phyloP scores from a whole-genome alignment of 1,140 invertebrate genomes.

The Aphelenchoides avenae region DNA sequence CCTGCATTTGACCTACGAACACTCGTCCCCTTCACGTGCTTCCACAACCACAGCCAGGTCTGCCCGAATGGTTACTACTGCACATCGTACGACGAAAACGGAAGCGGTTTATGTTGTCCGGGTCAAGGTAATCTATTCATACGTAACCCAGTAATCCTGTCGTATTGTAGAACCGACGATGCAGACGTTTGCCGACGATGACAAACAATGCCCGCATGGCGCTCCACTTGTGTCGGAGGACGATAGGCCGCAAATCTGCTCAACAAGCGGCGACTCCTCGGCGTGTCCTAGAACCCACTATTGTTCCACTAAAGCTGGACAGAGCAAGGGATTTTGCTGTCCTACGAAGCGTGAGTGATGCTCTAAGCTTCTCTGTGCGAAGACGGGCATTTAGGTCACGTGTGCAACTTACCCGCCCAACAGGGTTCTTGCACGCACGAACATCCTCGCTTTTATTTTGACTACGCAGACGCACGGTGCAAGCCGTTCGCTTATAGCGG shows the following conservation, averaged over 20 bases:
- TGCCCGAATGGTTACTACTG: constrained; percentile 43
- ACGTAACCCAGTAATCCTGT: neutral
- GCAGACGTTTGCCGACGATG: constrained; percentile 1
- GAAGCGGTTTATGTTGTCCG: constrained; percentile 43
- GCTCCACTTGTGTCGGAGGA: constrained; percentile 14
- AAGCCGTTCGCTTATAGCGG: constrained; percentile 39
- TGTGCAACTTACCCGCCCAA: constrained; percentile 43
- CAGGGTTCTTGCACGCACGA: constrained; percentile 30
- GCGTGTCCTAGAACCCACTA: constrained; percentile 45
- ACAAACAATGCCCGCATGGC: constrained; percentile 10
- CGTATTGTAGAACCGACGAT: neutral
- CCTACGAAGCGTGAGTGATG: constrained; percentile 43
- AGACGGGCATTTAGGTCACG: constrained; percentile 37
- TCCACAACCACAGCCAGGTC: constrained; percentile 21
- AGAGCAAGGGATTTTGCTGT: constrained; percentile 41
- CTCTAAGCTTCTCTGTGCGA: neutral
- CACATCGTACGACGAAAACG: constrained; percentile 31
- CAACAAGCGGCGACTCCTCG: constrained; percentile 19
- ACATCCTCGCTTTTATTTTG: constrained; percentile 35
- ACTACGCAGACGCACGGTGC: constrained; percentile 29
- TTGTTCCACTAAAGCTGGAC: constrained; percentile 33
- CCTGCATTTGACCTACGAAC: constrained; percentile 22
- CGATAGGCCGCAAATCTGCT: constrained; percentile 28
- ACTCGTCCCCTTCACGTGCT: constrained; percentile 38
- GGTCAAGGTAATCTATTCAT: neutral